phyloP scores from a whole-genome alignment of 1,140 invertebrate genomes.

The Neodiprion fabricii region DNA sequence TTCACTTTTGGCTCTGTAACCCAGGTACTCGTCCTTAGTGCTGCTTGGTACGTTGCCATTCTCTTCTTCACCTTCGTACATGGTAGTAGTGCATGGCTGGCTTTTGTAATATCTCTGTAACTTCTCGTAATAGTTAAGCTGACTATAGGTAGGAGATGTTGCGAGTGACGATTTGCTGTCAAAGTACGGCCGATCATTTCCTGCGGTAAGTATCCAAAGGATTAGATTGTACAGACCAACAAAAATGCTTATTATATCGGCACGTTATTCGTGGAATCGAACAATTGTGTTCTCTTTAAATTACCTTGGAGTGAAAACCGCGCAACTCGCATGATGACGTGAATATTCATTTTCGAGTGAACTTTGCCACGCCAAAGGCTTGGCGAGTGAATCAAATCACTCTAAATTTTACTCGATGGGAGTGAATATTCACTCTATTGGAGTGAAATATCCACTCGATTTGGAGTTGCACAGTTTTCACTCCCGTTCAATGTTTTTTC shows the following conservation, averaged over 20 bases:
- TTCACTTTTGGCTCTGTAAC: slow-evolving; percentile 26
- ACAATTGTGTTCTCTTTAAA: background rate
- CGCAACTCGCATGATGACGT: too few relatives aligned
- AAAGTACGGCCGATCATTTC: slow-evolving; percentile 79
- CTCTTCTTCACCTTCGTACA: slow-evolving; percentile 48
- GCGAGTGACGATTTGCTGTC: slow-evolving; percentile 84
- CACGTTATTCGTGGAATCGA: background rate
- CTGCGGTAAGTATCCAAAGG: slow-evolving; percentile 88
- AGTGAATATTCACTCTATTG: too few relatives aligned
- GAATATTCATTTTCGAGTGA: too few relatives aligned
- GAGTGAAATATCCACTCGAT: too few relatives aligned
- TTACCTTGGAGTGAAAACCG: too few relatives aligned
- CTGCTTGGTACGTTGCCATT: slow-evolving; percentile 43
- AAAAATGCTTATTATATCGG: slow-evolving; percentile 36
- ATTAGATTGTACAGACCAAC: slow-evolving; percentile 66
- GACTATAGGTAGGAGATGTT: slow-evolving; percentile 83
- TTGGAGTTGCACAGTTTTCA: too few relatives aligned
- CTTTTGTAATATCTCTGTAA: slow-evolving; percentile 86
- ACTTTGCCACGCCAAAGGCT: too few relatives aligned
- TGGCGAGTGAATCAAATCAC: too few relatives aligned
- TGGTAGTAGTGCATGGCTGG: slow-evolving; percentile 70
- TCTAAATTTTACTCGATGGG: too few relatives aligned
- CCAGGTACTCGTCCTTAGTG: slow-evolving; percentile 35
- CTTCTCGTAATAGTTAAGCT: slow-evolving; percentile 88
- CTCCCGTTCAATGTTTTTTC: too few relatives aligned